phyloP scores from a whole-genome alignment of 2,113 vertebrate genomes.

The Tetraodon nigroviridis region DNA sequence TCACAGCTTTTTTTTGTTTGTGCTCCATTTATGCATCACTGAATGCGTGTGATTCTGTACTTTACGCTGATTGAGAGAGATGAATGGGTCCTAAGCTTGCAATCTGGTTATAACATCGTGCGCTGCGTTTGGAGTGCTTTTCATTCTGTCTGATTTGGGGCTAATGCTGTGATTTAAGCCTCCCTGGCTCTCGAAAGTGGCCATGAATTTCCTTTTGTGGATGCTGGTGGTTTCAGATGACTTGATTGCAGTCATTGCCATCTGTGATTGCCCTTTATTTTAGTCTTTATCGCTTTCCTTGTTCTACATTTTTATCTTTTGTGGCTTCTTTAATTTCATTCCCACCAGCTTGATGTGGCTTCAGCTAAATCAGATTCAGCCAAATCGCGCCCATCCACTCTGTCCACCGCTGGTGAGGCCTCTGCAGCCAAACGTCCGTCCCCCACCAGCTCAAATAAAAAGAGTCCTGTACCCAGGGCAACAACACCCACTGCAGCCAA shows the following conservation, averaged over 20 bases:
- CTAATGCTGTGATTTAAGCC: conserved; percentile 27
- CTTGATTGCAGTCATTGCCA: conserved; percentile 50
- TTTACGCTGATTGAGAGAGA: conserved; percentile 5
- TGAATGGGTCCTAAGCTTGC: not conserved
- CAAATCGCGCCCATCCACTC: conserved; percentile 77
- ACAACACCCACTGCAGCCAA: conserved; percentile 69
- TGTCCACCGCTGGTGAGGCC: conserved; percentile 67
- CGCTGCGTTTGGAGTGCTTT: conserved; percentile 10
- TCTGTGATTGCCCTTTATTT: conserved; percentile 41
- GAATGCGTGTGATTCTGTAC: not conserved
- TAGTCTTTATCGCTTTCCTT: conserved; percentile 16
- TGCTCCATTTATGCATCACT: not conserved
- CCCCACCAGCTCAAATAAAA: conserved; percentile 78
- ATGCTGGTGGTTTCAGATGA: conserved; percentile 35
- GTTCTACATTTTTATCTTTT: conserved; percentile 33
- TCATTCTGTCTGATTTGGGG: conserved; percentile 23
- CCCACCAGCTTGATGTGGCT: conserved; percentile 76
- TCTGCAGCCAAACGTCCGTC: conserved; percentile 76
- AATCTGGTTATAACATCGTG: conserved; percentile 21
- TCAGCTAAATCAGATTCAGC: conserved; percentile 74
- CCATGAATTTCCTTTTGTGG: conserved; percentile 43
- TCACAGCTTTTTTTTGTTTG: not conserved
- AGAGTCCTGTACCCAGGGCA: conserved; percentile 75
- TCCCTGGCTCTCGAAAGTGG: conserved; percentile 13
- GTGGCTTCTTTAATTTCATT: conserved; percentile 37